A percentile compares a stretch with the other conserved stretches of the same genome.
These are phyloP conservation scores for Drosophila eohydei DNA, from an alignment of 2,888 invertebrate species.

Conservation along the genomic window DNA sequence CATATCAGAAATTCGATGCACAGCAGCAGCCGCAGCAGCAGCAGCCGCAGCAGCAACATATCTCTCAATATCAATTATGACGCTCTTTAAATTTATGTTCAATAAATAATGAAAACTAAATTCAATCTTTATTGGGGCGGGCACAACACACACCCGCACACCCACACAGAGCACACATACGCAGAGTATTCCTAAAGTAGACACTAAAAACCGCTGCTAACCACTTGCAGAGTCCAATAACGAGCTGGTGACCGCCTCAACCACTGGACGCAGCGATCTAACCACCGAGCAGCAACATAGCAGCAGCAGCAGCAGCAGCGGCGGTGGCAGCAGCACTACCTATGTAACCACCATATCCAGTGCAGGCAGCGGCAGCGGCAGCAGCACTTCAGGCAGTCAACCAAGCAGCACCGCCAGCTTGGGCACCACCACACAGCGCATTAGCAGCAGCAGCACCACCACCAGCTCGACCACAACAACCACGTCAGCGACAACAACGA, in stretches of 20 bases:
- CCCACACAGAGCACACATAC: conserved; percentile 26
- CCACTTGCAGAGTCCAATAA: conserved; percentile 80
- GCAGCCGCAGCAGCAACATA: conserved; percentile 37
- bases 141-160: conserved; percentile 21
- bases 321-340: conserved; percentile 62
- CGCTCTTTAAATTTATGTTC: conserved; percentile 60
- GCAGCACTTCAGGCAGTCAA: conserved; percentile 55
- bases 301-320: conserved; percentile 77
- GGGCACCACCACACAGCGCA: conserved; percentile 59
- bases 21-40: conserved; percentile 27
- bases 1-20: conserved; percentile 61
- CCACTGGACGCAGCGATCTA: conserved; percentile 75
- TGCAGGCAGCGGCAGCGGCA: conserved; percentile 54
- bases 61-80: conserved; percentile 39
- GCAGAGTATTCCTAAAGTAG: conserved; percentile 20
- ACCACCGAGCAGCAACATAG: conserved; percentile 86
- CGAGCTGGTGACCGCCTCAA: conserved; percentile 72
- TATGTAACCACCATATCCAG: conserved; percentile 68
- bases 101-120: conserved; percentile 64
- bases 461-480: conserved; percentile 64
- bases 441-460: conserved; percentile 44
- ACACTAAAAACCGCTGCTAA: conserved; percentile 58
- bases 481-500: conserved; percentile 74
- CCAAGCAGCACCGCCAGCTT: conserved; percentile 53
- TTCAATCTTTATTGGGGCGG: conserved; percentile 34